phyloP scores from a whole-genome alignment of 2,797 vertebrate species.

The Coendou prehensilis region DNA sequence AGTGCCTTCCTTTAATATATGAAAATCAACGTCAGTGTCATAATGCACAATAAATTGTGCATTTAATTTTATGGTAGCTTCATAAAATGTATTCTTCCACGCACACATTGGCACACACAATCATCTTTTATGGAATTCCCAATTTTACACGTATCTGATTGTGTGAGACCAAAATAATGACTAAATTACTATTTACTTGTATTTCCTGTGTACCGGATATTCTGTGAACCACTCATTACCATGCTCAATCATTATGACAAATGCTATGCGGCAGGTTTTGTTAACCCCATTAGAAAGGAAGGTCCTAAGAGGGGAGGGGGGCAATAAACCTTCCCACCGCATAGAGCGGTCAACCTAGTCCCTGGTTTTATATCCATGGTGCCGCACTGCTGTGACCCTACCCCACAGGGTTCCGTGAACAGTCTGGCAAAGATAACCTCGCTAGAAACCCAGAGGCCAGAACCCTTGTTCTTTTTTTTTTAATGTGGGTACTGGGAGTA shows the following conservation, averaged over 20 bases:
- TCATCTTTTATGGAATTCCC: neutral
- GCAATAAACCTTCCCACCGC: neutral
- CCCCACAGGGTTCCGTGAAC: neutral
- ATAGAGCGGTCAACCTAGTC: neutral
- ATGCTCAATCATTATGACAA: neutral
- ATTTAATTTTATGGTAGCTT: neutral
- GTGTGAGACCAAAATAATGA: neutral
- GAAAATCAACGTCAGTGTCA: neutral
- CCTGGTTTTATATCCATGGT: neutral
- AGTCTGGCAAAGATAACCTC: neutral
- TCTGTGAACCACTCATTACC: neutral
- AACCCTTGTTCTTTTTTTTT: neutral
- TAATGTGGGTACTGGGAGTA: too few relatives aligned
- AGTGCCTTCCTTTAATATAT: neutral
- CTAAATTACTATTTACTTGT: neutral
- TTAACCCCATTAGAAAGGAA: neutral
- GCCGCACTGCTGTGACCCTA: neutral
- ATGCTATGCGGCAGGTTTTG: neutral
- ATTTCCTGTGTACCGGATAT: neutral
- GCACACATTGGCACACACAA: neutral
- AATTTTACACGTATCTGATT: conserved; percentile 14
- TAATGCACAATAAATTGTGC: neutral
- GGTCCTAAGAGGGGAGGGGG: neutral
- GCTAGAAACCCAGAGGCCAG: neutral
- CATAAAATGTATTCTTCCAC: conserved; percentile 6